phyloP scores from a whole-genome alignment of 2,113 vertebrate genomes.

The Danionella cerebrum region DNA sequence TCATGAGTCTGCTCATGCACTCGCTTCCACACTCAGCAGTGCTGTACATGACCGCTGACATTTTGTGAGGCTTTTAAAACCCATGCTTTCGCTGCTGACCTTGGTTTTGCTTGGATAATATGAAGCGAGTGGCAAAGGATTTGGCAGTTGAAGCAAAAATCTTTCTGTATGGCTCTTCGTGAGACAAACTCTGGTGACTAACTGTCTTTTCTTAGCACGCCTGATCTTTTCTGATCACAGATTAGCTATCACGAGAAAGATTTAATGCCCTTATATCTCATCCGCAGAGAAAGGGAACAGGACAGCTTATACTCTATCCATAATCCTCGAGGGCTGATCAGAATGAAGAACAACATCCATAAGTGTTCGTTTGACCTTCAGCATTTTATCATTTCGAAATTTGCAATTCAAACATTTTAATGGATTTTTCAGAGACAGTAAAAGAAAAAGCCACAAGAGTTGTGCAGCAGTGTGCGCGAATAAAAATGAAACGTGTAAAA shows the following conservation, averaged over 20 bases:
- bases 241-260: constrained; percentile 44
- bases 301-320: constrained; percentile 29
- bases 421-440: no score
- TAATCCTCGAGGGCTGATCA: constrained; percentile 9
- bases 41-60: constrained; percentile 19
- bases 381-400: neutral
- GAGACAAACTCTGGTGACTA: constrained; percentile 32
- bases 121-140: constrained; percentile 24
- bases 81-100: constrained; percentile 24
- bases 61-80: constrained; percentile 32
- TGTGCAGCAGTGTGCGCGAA: no score
- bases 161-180: neutral
- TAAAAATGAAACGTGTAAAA: no score
- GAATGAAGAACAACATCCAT: neutral
- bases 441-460: no score
- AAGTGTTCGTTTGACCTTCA: neutral
- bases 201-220: constrained; percentile 42
- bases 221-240: constrained; percentile 49
- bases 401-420: no score
- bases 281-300: constrained; percentile 36
- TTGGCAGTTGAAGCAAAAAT: neutral
- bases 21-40: neutral
- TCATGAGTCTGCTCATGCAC: constrained; percentile 20
- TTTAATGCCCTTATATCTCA: constrained; percentile 43
- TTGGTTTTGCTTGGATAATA: constrained; percentile 27